Evolutionary conservation across 2,888 invertebrate genomes (phyloP), one percentile per base, ranked within the genome.

Genomic region (Phaonia tiefii): DNA sequence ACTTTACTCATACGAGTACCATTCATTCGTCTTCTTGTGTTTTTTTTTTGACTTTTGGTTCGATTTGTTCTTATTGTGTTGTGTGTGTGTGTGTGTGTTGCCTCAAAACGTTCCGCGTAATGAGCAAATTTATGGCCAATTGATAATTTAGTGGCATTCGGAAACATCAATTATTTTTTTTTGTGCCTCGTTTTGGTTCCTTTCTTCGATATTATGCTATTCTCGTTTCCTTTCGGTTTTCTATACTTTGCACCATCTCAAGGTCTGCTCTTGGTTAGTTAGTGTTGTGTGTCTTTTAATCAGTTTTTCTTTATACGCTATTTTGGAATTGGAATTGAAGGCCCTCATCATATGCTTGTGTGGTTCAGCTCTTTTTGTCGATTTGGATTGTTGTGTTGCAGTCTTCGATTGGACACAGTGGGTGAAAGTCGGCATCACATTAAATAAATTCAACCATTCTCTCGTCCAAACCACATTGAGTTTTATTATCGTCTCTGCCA

Each of bases 91-190:
- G 42, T 60, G 39, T 58, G 37, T 60, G 60, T n/a, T 65, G 80
- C 60, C 54, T 56, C 44, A 44, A 81, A 81, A 82, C 82, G 84
- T 81, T 84, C 78, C 83, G 83, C 87, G 89, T 89, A 89, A 89
- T 89, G 89, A 89, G 88, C 88, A 88, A 89, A 89, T 89, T 89
- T 89, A 89, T 89, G 89, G 88, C 86, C 89, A 89, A 89, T 89
- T 89, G 89, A 89, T 89, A 89, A 89, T 89, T 89, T 89, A 89
- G 89, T 89, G 89, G 88, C 89, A 89, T 87, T 89, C 88, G 89
- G 88, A 88, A 88, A 89, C 89, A 89, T 89, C 89, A 89, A 89
- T 89, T 89, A 89, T 81, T 72, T 67, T 69, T 5, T 81, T 72
- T 67, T 69, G 2, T 56, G 69, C 46, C 22, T 75, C 65, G 22